These are phyloP conservation scores for Hylaeus volcanicus DNA, from an alignment of 1,140 invertebrate species.

Conservation along the genomic window DNA sequence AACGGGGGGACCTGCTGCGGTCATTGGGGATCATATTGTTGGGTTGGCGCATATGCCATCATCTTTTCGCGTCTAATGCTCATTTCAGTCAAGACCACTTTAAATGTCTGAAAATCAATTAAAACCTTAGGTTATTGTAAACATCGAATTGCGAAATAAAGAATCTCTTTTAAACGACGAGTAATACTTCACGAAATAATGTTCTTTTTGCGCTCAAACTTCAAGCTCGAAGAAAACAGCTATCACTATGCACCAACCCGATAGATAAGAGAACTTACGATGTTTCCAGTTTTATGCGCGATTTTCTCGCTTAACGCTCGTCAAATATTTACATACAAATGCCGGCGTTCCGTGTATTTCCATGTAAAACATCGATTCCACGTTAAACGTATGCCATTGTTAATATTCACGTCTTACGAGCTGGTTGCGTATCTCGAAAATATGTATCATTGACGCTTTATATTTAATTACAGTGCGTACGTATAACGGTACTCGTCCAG, in stretches of 20 bases:
- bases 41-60: no score
- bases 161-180: no score
- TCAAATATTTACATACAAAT: conserved; percentile 43
- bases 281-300: conserved; percentile 7
- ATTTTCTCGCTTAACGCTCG: conserved; percentile 20
- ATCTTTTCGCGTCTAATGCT: no score
- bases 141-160: no score
- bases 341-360: conserved; percentile 23
- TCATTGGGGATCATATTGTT: not conserved
- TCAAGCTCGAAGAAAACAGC: no score
- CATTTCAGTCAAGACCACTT: no score
- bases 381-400: conserved; percentile 16
- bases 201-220: no score
- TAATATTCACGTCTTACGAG: conserved; percentile 14
- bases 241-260: no score
- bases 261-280: conserved; percentile 4
- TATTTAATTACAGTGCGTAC: conserved; percentile 48
- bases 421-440: conserved; percentile 39
- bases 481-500: conserved; percentile 48
- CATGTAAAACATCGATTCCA: conserved; percentile 40
- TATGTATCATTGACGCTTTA: conserved; percentile 37
- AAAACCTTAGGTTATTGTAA: no score
- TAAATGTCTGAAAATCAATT: no score
- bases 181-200: no score
- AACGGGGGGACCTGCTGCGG: not conserved